These are phyloP conservation scores for Plodia interpunctella DNA, from an alignment of 1,140 invertebrate species.

Conservation along the genomic window DNA sequence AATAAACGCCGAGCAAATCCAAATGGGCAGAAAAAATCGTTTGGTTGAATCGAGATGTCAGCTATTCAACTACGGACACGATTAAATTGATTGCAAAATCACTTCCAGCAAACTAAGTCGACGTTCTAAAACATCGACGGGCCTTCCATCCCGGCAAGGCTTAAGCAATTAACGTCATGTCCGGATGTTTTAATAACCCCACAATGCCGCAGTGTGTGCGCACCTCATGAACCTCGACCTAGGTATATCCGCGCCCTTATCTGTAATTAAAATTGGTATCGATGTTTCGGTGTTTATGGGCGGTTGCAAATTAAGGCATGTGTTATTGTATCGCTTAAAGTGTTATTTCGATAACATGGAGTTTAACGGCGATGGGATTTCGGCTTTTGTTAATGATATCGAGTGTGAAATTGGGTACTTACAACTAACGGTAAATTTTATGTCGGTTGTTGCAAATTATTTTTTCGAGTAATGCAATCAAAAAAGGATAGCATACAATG, in stretches of 20 bases:
- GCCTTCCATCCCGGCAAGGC: conserved; percentile 41
- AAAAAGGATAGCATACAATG: too few species aligned
- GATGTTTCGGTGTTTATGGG: not conserved
- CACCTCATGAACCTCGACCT: not conserved
- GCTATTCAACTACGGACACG: not conserved
- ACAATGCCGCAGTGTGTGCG: conserved; percentile 11
- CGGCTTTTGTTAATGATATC: too few species aligned
- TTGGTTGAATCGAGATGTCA: too few species aligned
- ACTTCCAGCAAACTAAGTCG: not conserved
- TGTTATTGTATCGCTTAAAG: not conserved
- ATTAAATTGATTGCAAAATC: not conserved
- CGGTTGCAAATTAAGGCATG: not conserved
- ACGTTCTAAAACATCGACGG: conserved; percentile 26
- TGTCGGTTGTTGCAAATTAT: too few species aligned
- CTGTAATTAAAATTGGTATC: conserved; percentile 7
- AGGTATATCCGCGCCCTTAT: not conserved
- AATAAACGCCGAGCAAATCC: too few species aligned
- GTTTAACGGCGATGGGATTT: not conserved
- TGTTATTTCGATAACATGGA: not conserved
- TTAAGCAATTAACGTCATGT: conserved; percentile 68
- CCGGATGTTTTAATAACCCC: conserved; percentile 63
- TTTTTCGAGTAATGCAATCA: too few species aligned
- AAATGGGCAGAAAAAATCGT: too few species aligned
- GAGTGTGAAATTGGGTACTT: too few species aligned
- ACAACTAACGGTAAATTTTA: too few species aligned